Base-by-base conservation (phyloP, 2,888 invertebrate genomes). In the Athalia cordata region DNA sequence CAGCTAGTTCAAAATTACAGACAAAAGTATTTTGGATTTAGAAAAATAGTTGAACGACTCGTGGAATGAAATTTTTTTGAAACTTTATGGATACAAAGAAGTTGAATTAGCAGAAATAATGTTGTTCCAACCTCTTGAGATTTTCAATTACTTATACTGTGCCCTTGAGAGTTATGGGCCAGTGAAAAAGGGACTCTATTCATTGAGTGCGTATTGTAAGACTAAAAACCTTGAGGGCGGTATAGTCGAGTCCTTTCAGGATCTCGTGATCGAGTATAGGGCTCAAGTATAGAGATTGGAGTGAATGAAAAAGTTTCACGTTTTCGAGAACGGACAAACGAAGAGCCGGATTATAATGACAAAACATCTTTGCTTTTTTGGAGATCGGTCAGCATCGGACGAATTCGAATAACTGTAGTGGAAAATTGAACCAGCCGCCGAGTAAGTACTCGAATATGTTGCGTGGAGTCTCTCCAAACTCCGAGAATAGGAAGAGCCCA, bases 301-400 rank as follows among this genome's bases (percentile, higher is more conserved):
- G 15, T n/a, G 59, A 59, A 13, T 8, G 15, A 55, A 55, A 52
- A 57, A 43, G 52, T 43, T 45, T 70, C 45, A 2, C 6, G 43
- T 50, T 11, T 49, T 4, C 2, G 5, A 43, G 5, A 47, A 62
- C n/a, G 59, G 50, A 57, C 62, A 52, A 49, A 75, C 5, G 62
- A 11, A 9, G 43, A 50, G 15, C 9, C 61, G 50, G 29, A 75
- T 52, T 50, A 62, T 43, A 9, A n/a, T 13, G 52, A 75, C 50
- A 62, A 64, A 64, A 50, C 62, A 7, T 72, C 9, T 45, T 13
- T 43, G 68, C n/a, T 55, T 59, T 8, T 57, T 8, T 57, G 7
- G 75, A 64, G 29, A 62, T 64, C 75, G 61, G 74, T 74, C 61
- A 74, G 47, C 55, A 61, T 9, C 29, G 61, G 74, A 74, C 61